phyloP scores from a whole-genome alignment of 1,140 invertebrate species.

The Cryptotermes secundus region DNA sequence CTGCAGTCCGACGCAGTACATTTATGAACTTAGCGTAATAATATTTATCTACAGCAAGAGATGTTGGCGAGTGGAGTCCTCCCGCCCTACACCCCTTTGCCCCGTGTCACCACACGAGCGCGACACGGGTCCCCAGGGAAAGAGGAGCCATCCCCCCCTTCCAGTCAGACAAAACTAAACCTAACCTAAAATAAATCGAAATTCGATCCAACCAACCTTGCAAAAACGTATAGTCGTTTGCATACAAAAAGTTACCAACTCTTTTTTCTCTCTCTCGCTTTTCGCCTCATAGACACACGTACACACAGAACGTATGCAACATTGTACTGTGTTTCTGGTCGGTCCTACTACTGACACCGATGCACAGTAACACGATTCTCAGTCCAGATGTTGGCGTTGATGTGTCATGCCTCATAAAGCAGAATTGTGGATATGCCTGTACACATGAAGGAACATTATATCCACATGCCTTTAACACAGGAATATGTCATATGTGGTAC shows the following conservation, averaged over 20 bases:
- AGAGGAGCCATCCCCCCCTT: neutral
- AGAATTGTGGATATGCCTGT: neutral
- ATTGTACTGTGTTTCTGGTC: neutral
- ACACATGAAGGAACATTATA: too few species aligned
- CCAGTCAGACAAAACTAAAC: conserved; percentile 12
- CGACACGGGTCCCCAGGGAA: neutral
- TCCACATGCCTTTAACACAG: too few species aligned
- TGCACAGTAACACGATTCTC: neutral
- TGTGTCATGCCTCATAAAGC: neutral
- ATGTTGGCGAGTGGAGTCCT: neutral
- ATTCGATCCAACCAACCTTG: conserved; percentile 14
- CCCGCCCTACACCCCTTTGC: neutral
- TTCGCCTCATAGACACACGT: too few species aligned
- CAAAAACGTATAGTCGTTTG: conserved; percentile 10
- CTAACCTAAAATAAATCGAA: conserved; percentile 20
- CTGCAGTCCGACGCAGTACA: neutral
- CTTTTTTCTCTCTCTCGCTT: neutral
- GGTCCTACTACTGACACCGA: neutral
- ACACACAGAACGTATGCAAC: neutral
- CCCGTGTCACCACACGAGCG: conserved; percentile 4
- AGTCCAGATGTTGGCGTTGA: neutral
- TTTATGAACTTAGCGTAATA: neutral
- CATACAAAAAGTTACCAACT: neutral
- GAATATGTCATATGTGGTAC: too few species aligned
- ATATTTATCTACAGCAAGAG: neutral